Evolutionary conservation across 2,888 invertebrate genomes (phyloP).

Genomic region (Resseliella maxima): DNA sequence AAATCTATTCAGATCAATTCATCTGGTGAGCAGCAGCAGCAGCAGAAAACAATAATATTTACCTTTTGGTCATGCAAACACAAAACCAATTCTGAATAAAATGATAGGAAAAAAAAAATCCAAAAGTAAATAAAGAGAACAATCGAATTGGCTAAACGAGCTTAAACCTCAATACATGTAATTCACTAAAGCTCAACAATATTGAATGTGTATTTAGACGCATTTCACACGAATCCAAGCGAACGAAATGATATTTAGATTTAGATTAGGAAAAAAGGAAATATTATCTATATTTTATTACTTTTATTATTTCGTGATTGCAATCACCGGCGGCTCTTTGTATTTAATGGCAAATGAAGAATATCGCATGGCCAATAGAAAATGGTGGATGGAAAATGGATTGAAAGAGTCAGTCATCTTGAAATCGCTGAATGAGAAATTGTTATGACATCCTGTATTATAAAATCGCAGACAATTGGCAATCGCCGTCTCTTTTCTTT

Average conservation of each 20-base stretch:
- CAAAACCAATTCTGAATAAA: not conserved
- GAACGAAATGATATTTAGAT: not conserved
- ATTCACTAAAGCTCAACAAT: not conserved
- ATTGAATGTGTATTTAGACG: not conserved
- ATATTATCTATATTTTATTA: constrained; percentile 38
- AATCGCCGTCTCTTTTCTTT: not conserved
- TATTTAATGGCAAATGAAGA: not conserved
- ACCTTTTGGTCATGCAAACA: not conserved
- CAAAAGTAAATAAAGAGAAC: constrained; percentile 11
- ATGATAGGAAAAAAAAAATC: not conserved
- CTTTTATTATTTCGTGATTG: not conserved
- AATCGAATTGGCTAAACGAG: constrained; percentile 4
- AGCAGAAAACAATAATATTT: constrained; percentile 27
- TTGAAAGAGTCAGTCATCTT: not conserved
- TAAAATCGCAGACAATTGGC: not conserved
- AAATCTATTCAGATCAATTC: constrained; percentile 26
- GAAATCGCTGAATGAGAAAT: constrained; percentile 20
- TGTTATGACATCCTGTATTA: not conserved
- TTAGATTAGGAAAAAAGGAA: not conserved
- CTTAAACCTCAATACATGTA: not conserved
- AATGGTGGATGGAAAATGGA: not conserved
- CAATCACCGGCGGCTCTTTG: not conserved
- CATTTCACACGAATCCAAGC: not conserved
- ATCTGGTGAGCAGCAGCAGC: not conserved
- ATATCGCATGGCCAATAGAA: too few species aligned